Conservation (phyloP, 2,888 invertebrate species). For the Polyploca ridens region DNA sequence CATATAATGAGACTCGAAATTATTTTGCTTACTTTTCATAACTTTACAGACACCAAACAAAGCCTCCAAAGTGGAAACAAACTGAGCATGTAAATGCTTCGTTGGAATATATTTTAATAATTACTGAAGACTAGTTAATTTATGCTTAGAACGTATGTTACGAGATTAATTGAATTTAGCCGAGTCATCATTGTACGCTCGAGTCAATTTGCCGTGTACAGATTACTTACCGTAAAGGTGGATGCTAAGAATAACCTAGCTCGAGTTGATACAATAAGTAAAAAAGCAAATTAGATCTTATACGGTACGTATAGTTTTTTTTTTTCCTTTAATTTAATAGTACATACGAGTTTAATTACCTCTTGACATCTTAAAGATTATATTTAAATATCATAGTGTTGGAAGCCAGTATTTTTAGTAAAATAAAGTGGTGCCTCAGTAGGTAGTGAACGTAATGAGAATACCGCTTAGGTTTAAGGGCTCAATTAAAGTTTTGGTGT, state of each 20-base stretch:
- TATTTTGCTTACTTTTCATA: conserved; percentile 2
- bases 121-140: conserved; percentile 11
- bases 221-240: conserved; percentile 16
- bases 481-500: too few species aligned
- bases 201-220: conserved; percentile 25
- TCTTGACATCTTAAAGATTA: too few species aligned
- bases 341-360: too few species aligned
- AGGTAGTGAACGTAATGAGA: too few species aligned
- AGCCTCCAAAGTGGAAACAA: neutral
- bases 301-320: too few species aligned
- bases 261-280: neutral
- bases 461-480: too few species aligned
- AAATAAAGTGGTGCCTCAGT: too few species aligned
- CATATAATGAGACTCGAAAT: neutral
- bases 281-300: too few species aligned
- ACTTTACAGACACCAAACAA: conserved; percentile 1
- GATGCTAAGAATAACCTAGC: conserved; percentile 14
- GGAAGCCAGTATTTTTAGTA: too few species aligned
- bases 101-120: conserved; percentile 11
- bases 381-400: too few species aligned
- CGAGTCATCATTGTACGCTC: conserved; percentile 19
- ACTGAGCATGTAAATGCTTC: conserved; percentile 2
- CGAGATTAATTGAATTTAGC: conserved; percentile 27
- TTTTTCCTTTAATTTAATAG: too few species aligned
- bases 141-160: conserved; percentile 25